Percentiles rank a stretch among this genome's conserved stretches.
These are phyloP conservation scores for Chaetodon trifascialis DNA, from an alignment of 2,113 vertebrate genomes.

Conservation along the genomic window DNA sequence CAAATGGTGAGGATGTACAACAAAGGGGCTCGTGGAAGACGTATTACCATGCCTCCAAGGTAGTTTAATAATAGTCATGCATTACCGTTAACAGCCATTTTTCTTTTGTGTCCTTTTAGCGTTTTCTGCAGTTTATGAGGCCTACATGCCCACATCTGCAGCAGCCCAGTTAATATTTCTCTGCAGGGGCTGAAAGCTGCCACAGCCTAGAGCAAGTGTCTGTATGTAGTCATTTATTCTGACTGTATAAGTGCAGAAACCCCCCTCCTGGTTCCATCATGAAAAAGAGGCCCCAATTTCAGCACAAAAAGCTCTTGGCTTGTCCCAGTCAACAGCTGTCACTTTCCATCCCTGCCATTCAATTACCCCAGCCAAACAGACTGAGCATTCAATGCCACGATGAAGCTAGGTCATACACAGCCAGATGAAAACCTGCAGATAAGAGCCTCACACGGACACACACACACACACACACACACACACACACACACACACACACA, in stretches of 20 bases:
- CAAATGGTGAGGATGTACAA: background rate
- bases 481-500: conserved; percentile 35
- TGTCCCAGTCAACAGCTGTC: conserved; percentile 60
- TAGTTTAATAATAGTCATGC: conserved; percentile 16
- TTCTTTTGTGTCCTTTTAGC: conserved; percentile 16
- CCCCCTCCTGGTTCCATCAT: background rate
- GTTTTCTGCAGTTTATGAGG: background rate
- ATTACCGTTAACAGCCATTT: background rate
- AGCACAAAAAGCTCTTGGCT: conserved; percentile 46
- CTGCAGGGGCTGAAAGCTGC: conserved; percentile 32
- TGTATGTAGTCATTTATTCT: conserved; percentile 31
- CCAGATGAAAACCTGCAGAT: conserved; percentile 65
- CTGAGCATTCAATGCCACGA: conserved; percentile 26
- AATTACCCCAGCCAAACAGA: conserved; percentile 28
- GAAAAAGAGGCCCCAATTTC: conserved; percentile 25
- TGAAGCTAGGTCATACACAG: conserved; percentile 50
- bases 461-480: conserved; percentile 30
- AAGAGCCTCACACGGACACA: conserved; percentile 36
- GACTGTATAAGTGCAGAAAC: conserved; percentile 30
- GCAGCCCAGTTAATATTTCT: conserved; percentile 15
- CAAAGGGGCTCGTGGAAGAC: background rate
- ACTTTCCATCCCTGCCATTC: conserved; percentile 55
- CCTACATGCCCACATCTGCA: conserved; percentile 11
- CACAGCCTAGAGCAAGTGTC: conserved; percentile 27
- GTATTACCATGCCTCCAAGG: background rate